Evolutionary conservation across 2,113 vertebrate species (phyloP).

Genomic region (Anseranas semipalmata): DNA sequence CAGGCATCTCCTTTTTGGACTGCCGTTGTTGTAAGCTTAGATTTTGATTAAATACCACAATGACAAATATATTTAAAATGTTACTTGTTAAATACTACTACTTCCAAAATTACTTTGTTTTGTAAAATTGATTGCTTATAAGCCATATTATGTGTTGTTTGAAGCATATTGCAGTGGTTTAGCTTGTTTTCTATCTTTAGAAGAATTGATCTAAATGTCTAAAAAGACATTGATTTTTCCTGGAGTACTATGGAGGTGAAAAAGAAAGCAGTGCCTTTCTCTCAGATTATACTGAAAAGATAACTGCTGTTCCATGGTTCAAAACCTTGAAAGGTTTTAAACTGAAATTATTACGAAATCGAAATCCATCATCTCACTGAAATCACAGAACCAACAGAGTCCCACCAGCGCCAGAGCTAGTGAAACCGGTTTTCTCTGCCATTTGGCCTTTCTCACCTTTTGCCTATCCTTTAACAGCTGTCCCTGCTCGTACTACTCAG

Average conservation of each 20-base stretch:
- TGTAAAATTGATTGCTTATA: not conserved
- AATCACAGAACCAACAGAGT: not conserved
- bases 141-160: not conserved
- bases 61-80: not conserved
- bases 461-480: not conserved
- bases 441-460: not conserved
- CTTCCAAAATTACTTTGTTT: not conserved
- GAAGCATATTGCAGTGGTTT: not conserved
- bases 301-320: not conserved
- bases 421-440: not conserved
- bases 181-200: not conserved
- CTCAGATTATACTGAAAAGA: not conserved
- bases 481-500: not conserved
- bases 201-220: not conserved
- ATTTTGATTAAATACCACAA: not conserved
- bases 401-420: accelerated
- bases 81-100: not conserved
- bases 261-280: not conserved
- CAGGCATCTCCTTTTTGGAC: not conserved
- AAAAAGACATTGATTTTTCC: not conserved
- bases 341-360: not conserved
- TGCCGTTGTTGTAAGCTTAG: not conserved
- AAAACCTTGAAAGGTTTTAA: not conserved
- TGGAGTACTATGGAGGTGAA: not conserved
- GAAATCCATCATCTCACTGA: not conserved